Evolutionary conservation across 2,797 vertebrate genomes (phyloP).

Genomic region (Pipistrellus pipistrellus): DNA sequence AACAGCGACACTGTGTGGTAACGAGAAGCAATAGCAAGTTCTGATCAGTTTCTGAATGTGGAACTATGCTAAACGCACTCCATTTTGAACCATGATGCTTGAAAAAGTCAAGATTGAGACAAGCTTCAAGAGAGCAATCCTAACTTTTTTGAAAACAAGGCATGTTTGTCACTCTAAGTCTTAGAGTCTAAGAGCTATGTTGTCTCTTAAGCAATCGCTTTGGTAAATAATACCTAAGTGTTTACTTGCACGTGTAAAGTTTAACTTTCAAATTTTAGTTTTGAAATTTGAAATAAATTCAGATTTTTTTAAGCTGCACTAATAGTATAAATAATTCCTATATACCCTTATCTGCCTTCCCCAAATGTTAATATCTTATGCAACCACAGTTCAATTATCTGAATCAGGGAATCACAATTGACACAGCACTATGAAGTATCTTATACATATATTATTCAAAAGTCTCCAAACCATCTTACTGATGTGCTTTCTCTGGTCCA

Average conservation of each 20-base stretch:
- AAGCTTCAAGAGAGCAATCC: background rate
- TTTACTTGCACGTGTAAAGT: background rate
- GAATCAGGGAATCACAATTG: background rate
- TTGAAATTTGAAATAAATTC: background rate
- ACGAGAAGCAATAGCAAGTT: background rate
- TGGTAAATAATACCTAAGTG: background rate
- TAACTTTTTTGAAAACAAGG: background rate
- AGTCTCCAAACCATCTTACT: rapidly evolving
- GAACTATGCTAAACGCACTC: no score
- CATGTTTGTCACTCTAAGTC: background rate
- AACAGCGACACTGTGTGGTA: constrained; percentile 74
- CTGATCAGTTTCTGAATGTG: no score
- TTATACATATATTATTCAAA: background rate
- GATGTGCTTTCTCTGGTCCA: background rate
- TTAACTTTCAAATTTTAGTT: background rate
- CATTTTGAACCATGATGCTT: background rate
- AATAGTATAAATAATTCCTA: background rate
- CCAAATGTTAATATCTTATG: background rate
- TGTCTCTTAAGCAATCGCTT: background rate
- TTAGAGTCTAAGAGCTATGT: background rate
- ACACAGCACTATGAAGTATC: background rate
- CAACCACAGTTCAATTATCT: background rate
- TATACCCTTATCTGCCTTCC: background rate
- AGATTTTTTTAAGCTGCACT: background rate
- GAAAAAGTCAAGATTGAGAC: background rate